These are phyloP conservation scores for Triops longicaudatus DNA, from an alignment of 1,140 invertebrate species.

Conservation along the genomic window DNA sequence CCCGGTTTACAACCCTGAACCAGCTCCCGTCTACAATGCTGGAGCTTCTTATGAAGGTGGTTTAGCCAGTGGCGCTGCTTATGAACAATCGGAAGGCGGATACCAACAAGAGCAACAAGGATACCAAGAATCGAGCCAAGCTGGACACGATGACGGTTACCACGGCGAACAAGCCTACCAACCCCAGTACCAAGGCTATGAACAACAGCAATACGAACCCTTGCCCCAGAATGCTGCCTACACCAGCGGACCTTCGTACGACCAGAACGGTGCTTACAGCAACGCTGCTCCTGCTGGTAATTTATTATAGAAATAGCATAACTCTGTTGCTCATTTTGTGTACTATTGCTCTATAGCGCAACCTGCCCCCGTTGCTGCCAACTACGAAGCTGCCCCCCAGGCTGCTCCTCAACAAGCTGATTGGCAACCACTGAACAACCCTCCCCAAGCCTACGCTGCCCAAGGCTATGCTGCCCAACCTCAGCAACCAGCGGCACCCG, in stretches of 20 bases:
- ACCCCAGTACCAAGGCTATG: background rate
- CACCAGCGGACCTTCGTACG: background rate
- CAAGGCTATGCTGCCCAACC: constrained; percentile 19
- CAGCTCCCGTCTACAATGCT: constrained; percentile 19
- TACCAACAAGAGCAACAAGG: background rate
- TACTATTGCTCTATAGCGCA: background rate
- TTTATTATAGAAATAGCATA: background rate
- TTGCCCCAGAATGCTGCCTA: background rate
- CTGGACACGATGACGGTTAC: background rate
- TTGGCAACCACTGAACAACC: background rate
- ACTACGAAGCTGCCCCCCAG: constrained; percentile 2
- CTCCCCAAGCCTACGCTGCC: constrained; percentile 5
- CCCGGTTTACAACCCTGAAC: background rate
- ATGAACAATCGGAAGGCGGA: background rate
- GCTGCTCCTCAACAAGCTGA: background rate
- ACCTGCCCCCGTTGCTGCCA: background rate
- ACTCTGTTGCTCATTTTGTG: background rate
- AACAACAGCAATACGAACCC: background rate
- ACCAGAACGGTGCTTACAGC: constrained; percentile 4
- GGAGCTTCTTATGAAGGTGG: background rate
- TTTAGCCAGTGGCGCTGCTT: background rate
- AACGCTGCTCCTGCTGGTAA: background rate
- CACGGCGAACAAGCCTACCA: background rate
- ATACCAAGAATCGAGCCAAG: background rate
- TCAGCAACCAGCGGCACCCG: background rate